These are phyloP conservation scores for Drosophila borborema DNA, from an alignment of 2,888 invertebrate species.

Conservation along the genomic window DNA sequence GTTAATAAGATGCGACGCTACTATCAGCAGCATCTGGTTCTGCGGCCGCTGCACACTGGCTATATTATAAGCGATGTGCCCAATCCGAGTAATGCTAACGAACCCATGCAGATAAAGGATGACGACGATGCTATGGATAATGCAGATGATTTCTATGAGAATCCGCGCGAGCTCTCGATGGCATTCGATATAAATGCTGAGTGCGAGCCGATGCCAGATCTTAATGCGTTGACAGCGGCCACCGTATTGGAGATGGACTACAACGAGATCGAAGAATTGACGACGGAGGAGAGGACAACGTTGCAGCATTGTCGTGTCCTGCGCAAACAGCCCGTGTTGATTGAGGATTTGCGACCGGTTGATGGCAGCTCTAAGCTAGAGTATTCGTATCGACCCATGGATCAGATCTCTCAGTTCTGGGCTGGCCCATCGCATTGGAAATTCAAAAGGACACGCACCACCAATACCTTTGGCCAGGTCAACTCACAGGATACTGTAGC, in stretches of 20 bases:
- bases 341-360: conserved; percentile 87
- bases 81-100: conserved; percentile 60
- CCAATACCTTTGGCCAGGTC: conserved; percentile 56
- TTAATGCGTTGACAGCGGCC: conserved; percentile 68
- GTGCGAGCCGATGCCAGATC: conserved; percentile 87
- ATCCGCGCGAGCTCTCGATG: conserved; percentile 87
- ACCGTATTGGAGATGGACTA: conserved; percentile 84
- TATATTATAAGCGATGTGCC: conserved; percentile 83
- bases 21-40: conserved; percentile 53
- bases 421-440: conserved; percentile 95
- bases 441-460: conserved; percentile 86
- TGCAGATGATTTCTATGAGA: conserved; percentile 82
- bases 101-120: conserved; percentile 65
- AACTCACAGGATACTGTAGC: conserved; percentile 19
- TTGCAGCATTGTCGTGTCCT: conserved; percentile 83
- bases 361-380: conserved; percentile 87
- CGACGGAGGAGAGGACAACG: conserved; percentile 82
- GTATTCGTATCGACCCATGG: conserved; percentile 89
- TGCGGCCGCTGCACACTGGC: conserved; percentile 82
- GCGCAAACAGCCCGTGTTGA: conserved; percentile 83
- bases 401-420: conserved; percentile 87
- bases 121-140: conserved; percentile 82
- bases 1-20: conserved; percentile 62
- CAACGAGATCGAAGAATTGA: conserved; percentile 85
- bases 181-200: conserved; percentile 89